Conservation (phyloP, 2,113 vertebrate genomes). For the Xyrauchen texanus region DNA sequence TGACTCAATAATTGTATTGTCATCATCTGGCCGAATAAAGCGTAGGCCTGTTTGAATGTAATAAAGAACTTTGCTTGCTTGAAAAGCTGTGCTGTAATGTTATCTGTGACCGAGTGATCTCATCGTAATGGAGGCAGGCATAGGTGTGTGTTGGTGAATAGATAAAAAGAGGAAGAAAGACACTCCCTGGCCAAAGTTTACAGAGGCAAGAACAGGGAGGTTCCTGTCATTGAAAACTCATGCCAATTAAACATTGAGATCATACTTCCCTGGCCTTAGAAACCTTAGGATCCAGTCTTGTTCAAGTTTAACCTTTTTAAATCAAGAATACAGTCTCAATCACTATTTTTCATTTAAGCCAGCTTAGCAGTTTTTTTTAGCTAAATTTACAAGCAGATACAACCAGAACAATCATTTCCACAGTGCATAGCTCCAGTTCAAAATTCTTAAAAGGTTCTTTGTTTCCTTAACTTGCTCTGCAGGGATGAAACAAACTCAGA, state of each 20-base stretch:
- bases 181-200: slow-evolving; percentile 53
- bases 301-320: slow-evolving; percentile 2
- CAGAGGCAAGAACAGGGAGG: slow-evolving; percentile 7
- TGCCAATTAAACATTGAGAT: slow-evolving; percentile 23
- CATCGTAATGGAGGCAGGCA: slow-evolving; percentile 15
- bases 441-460: neutral
- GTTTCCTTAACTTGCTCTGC: slow-evolving; percentile 30
- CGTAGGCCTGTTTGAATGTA: neutral
- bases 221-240: slow-evolving; percentile 12
- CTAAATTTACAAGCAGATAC: slow-evolving; percentile 10
- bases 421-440: neutral
- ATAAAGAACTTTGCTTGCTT: slow-evolving; percentile 17
- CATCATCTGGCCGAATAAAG: slow-evolving; percentile 14
- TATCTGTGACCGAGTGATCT: slow-evolving; percentile 37
- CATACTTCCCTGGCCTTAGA: neutral
- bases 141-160: neutral
- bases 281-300: neutral
- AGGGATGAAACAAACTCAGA: slow-evolving; percentile 52
- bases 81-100: slow-evolving; percentile 4
- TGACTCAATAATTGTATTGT: slow-evolving; percentile 19
- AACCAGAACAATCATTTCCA: slow-evolving; percentile 32
- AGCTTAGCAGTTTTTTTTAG: slow-evolving; percentile 7
- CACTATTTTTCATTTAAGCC: neutral
- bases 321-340: neutral
- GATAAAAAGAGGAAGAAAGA: neutral